A percentile compares a stretch with the other conserved stretches of the same genome.
These are phyloP conservation scores for Junonia oenone DNA, from an alignment of 2,888 invertebrate genomes.

Conservation along the genomic window DNA sequence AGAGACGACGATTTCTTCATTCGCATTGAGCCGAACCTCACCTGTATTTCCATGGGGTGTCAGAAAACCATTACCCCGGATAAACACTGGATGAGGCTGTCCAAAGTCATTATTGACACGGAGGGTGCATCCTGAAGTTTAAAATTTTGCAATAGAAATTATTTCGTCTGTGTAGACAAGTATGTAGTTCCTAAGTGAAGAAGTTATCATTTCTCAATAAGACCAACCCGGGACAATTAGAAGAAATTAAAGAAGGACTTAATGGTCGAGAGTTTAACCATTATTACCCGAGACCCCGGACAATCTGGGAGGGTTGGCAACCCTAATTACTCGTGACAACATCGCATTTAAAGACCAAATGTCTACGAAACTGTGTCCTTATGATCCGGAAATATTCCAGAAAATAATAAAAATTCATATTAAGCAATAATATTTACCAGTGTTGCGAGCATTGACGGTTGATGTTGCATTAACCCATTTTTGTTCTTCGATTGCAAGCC, in stretches of 20 bases:
- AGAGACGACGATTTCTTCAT: conserved; percentile 52
- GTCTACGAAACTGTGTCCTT: too few species aligned
- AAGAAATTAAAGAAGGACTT: too few species aligned
- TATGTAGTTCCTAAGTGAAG: too few species aligned
- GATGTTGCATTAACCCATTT: conserved; percentile 42
- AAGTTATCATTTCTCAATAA: too few species aligned
- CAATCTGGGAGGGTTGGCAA: too few species aligned
- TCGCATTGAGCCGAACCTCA: conserved; percentile 44
- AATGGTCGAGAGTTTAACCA: too few species aligned
- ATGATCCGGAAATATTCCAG: too few species aligned
- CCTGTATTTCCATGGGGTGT: conserved; percentile 53
- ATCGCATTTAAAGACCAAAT: background rate
- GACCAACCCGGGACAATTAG: too few species aligned
- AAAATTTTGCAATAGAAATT: too few species aligned
- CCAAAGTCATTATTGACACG: conserved; percentile 70
- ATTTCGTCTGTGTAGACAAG: too few species aligned
- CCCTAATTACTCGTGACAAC: background rate
- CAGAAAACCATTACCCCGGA: conserved; percentile 58
- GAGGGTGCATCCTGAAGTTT: conserved; percentile 52
- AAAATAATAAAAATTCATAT: too few species aligned
- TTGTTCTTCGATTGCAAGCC: conserved; percentile 52
- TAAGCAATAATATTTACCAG: conserved; percentile 20
- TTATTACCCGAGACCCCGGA: too few species aligned
- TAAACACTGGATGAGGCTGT: conserved; percentile 80
- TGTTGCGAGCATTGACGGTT: conserved; percentile 38